Conservation (phyloP, 2,113 vertebrate genomes). For the Poicephalus gulielmi region DNA sequence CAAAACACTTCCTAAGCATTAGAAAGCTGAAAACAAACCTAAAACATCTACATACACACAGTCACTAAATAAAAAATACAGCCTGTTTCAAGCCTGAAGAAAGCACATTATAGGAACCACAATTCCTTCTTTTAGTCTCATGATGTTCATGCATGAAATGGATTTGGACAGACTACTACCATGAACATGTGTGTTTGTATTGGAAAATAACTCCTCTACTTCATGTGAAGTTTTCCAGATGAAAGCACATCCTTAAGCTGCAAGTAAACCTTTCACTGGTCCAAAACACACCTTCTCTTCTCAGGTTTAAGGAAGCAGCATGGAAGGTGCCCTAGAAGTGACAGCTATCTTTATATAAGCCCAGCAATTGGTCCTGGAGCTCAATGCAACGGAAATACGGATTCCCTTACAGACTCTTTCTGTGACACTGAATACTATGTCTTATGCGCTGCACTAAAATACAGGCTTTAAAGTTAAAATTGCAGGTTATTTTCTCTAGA, state of each 20-base stretch:
- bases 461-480: not conserved
- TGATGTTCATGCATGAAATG: not conserved
- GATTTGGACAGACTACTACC: not conserved
- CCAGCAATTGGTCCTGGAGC: not conserved
- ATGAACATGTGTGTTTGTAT: not conserved
- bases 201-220: not conserved
- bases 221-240: not conserved
- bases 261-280: not conserved
- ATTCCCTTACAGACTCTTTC: not conserved
- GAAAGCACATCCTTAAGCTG: not conserved
- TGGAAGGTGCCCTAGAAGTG: not conserved
- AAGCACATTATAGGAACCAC: not conserved
- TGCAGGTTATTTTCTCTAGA: not conserved
- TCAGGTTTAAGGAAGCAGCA: not conserved
- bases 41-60: not conserved
- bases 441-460: not conserved
- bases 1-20: not conserved
- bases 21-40: not conserved
- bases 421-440: not conserved
- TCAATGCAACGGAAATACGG: not conserved
- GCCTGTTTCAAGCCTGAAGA: not conserved
- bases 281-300: not conserved
- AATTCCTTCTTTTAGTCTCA: not conserved
- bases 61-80: not conserved
- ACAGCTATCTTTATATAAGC: not conserved